Base-by-base conservation (phyloP, 2,113 vertebrate species). In the Equus przewalskii region DNA sequence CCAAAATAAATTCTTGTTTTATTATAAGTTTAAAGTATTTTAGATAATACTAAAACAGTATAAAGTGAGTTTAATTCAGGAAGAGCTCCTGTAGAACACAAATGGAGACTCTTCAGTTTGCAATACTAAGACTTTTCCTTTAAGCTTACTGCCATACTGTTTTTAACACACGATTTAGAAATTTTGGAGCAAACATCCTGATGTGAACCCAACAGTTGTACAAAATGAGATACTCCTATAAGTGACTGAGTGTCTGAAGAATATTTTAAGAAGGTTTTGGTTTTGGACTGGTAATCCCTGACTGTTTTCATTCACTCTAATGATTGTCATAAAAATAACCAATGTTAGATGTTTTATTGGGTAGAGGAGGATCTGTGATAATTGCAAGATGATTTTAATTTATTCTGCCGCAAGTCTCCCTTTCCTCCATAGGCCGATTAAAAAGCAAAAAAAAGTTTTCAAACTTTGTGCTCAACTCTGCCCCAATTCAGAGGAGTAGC, bases 161-260 rank as follows among this genome's bases (percentile, higher is more conserved):
- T 82, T 93, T 97, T 64, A 96, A 91, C 13, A 92, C 36, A 90
- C 4, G 28, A 72, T 80, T 96, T 94, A 83, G 90, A 92, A 95
- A 93, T 44, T 80, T 95, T 3, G 28, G 28, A 62, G 5, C 36
- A 82, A 72, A 51, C 36, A 46, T 80, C 24, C 49, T 96, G 76
- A 89, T 56, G 7, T 73, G 65, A 95, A 49, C 19, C 13, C 21
- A 94, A 58, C 13, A 85, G 51, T 33, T 92, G 18, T 11, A 58
- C 54, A 84, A 92, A 95, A 21, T 86, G 73, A 89, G 24, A 54
- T 46, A 64, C 21, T 94, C 14, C 14, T 96, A 0, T 96, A 86
- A 79, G 18, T 76, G 65, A 84, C 30, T 81, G 72, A 94, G 15
- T 96, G 9, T 90, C 80, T 87, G 54, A 89, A 87, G 54, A 96